Conservation (phyloP, 2,113 vertebrate genomes). For the Heliornis fulica region DNA sequence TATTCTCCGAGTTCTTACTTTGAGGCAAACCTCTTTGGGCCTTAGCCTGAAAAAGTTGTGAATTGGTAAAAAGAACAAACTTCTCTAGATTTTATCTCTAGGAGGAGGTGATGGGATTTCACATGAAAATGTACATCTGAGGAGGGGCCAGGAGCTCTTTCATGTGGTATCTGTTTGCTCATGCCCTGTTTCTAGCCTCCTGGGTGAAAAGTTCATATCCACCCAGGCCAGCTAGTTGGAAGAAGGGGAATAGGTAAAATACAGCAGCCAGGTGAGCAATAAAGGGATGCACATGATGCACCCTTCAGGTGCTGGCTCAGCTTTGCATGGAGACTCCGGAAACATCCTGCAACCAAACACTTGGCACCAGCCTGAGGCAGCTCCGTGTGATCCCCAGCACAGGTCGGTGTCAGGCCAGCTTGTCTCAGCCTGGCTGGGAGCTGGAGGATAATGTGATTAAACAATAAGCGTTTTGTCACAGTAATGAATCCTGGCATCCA, state of each 20-base stretch:
- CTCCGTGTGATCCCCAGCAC: background rate
- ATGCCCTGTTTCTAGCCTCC: background rate
- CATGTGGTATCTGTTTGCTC: background rate
- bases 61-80: background rate
- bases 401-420: background rate
- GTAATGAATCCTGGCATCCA: constrained; percentile 39
- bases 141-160: background rate
- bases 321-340: background rate
- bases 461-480: constrained; percentile 42
- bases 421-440: background rate
- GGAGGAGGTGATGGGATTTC: background rate
- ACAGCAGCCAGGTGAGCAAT: background rate
- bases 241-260: background rate
- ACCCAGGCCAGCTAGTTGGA: accelerated
- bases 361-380: background rate
- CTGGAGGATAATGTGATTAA: constrained; percentile 34
- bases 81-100: background rate
- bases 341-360: background rate
- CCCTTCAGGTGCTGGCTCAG: background rate
- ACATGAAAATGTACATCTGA: background rate
- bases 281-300: background rate
- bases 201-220: accelerated
- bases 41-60: background rate
- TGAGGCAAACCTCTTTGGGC: background rate
- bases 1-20: background rate